Percentiles rank a stretch among this genome's conserved stretches.
These are phyloP conservation scores for Anthopleura xanthogrammica DNA, from an alignment of 92 coral and sea anemone species.

Conservation along the genomic window DNA sequence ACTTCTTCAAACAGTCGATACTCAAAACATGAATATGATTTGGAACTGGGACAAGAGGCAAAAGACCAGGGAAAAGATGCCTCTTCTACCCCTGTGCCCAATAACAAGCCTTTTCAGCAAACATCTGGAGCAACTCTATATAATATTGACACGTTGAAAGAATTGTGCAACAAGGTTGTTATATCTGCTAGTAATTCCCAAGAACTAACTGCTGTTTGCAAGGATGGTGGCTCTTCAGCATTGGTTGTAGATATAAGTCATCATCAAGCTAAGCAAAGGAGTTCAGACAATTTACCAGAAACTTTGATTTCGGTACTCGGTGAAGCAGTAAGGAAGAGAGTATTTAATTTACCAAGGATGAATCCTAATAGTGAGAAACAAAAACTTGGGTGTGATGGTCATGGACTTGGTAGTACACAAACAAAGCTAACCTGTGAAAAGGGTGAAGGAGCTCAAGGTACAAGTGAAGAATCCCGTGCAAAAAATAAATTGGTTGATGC, in stretches of 20 bases:
- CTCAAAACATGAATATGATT: background rate
- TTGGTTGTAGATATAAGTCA: background rate
- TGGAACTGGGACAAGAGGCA: background rate
- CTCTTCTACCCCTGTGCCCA: background rate
- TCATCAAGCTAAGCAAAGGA: background rate
- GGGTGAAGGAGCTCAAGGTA: background rate
- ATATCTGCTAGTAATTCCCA: background rate
- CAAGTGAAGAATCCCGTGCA: background rate
- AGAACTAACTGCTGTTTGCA: background rate
- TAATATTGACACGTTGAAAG: background rate
- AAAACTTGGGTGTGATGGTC: background rate
- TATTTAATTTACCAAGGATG: constrained; percentile 73
- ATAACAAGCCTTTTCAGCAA: background rate
- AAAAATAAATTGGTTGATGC: background rate
- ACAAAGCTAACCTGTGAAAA: background rate
- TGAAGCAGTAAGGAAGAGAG: constrained; percentile 84
- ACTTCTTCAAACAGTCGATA: background rate
- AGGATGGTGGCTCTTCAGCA: background rate
- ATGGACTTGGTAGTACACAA: background rate
- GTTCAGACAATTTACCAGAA: constrained; percentile 2
- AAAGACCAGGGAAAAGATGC: background rate
- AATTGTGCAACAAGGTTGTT: background rate
- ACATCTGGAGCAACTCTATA: background rate
- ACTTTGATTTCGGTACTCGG: constrained; percentile 59
- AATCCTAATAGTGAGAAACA: background rate